Conservation (phyloP, 2,797 vertebrate species). For the Rhinichthys osculus region DNA sequence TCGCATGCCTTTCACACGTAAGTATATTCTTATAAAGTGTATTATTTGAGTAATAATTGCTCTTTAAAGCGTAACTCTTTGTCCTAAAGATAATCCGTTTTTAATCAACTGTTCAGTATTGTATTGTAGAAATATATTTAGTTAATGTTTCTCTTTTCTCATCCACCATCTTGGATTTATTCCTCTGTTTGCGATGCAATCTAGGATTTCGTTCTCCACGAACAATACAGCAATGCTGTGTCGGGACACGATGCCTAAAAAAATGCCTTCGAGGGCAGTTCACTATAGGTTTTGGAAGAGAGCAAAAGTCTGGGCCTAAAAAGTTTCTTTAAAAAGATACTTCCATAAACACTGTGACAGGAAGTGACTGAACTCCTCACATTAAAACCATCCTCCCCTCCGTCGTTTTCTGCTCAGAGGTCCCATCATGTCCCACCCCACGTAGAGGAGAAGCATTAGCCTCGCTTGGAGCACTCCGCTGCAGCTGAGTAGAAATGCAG, state of each 20-base stretch:
- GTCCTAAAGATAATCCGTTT: background rate
- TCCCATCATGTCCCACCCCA: constrained; percentile 47
- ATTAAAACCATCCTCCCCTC: constrained; percentile 60
- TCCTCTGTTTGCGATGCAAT: background rate
- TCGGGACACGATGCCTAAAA: background rate
- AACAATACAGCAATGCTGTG: background rate
- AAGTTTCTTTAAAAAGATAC: constrained; percentile 57
- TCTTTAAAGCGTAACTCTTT: background rate
- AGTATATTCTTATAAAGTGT: background rate
- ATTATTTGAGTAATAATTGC: background rate
- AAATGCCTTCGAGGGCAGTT: background rate
- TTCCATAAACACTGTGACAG: constrained; percentile 33
- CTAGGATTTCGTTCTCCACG: background rate
- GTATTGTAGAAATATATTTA: background rate
- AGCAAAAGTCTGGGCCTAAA: constrained; percentile 12
- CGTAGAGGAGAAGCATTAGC: constrained; percentile 74
- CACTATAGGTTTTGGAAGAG: background rate
- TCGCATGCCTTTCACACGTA: background rate
- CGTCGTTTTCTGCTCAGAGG: constrained; percentile 53
- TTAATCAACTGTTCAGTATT: background rate
- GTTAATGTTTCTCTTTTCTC: background rate
- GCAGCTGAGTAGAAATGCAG: constrained; percentile 64
- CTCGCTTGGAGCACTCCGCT: constrained; percentile 44
- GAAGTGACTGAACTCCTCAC: constrained; percentile 60
- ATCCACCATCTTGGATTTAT: background rate